These are phyloP conservation scores for Amiota mariae DNA, from an alignment of 2,888 invertebrate species.

Conservation along the genomic window DNA sequence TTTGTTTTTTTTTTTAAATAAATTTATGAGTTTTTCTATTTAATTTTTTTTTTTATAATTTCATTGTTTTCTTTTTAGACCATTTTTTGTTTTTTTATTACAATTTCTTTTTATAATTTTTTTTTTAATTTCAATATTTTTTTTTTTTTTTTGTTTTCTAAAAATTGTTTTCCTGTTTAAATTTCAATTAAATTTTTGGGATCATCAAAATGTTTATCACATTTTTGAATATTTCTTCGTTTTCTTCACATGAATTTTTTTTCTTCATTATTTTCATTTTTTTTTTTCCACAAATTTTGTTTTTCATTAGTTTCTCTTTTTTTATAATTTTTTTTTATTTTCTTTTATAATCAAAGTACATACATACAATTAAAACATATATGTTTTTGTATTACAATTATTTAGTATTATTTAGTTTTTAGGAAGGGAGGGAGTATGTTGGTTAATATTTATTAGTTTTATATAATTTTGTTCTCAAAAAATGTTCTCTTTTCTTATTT, in stretches of 20 bases:
- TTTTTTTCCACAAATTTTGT: too few relatives aligned
- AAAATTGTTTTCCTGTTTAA: constrained; percentile 34
- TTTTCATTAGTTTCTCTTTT: too few relatives aligned
- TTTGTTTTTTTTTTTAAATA: neutral
- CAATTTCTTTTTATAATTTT: neutral
- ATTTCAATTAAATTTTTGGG: neutral
- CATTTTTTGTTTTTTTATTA: neutral
- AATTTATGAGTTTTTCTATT: neutral
- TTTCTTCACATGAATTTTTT: too few relatives aligned
- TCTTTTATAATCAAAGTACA: constrained; percentile 30
- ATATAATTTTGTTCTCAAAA: constrained; percentile 38
- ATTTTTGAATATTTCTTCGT: constrained; percentile 52
- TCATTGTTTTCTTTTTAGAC: too few relatives aligned
- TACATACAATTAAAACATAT: constrained; percentile 38
- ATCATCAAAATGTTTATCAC: constrained; percentile 61
- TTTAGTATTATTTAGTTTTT: neutral
- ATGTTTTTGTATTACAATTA: constrained; percentile 38
- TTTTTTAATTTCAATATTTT: constrained; percentile 8
- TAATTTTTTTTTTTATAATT: constrained; percentile 11
- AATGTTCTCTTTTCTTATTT: constrained; percentile 28
- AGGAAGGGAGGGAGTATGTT: neutral
- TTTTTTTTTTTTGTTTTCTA: too few relatives aligned
- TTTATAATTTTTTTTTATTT: constrained; percentile 10
- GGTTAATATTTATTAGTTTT: constrained; percentile 3
- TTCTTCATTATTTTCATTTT: too few relatives aligned